Percentiles rank a stretch among this genome's conserved stretches.
Conservation (phyloP, 2,797 vertebrate species). For the Peromyscus melanophrys region DNA sequence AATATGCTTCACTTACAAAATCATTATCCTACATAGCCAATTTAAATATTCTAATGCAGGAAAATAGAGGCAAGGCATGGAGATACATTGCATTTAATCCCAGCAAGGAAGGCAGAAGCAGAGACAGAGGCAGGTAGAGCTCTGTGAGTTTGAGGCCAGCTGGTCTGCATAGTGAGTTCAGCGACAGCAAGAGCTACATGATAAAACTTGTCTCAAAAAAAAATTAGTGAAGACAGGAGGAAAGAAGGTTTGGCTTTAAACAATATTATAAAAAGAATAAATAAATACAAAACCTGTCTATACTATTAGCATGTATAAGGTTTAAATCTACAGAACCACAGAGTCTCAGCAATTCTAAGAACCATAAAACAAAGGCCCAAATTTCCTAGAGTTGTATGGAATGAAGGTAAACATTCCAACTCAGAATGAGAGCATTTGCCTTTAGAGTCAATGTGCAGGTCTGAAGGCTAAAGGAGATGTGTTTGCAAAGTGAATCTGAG, state of each 20-base stretch:
- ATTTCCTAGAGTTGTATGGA: neutral
- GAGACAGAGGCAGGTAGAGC: neutral
- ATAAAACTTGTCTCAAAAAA: neutral
- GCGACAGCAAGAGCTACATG: neutral
- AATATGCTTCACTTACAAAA: slow-evolving; percentile 33
- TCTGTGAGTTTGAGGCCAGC: neutral
- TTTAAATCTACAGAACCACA: neutral
- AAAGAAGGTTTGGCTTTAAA: neutral
- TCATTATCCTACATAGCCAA: neutral
- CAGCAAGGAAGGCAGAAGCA: neutral
- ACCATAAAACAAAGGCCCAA: neutral
- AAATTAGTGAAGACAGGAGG: neutral
- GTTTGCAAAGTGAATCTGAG: neutral
- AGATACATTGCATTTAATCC: neutral
- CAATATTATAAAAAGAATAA: neutral
- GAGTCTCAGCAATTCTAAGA: neutral
- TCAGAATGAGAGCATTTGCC: slow-evolving; percentile 21
- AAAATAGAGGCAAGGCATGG: neutral
- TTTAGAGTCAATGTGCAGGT: slow-evolving; percentile 69
- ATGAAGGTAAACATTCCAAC: slow-evolving; percentile 17
- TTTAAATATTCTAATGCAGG: neutral
- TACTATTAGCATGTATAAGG: neutral
- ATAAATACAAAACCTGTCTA: neutral
- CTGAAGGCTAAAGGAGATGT: neutral
- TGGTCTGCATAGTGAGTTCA: neutral